Base-by-base conservation (phyloP, 2,797 vertebrate species). In the Chloroceryle inda region DNA sequence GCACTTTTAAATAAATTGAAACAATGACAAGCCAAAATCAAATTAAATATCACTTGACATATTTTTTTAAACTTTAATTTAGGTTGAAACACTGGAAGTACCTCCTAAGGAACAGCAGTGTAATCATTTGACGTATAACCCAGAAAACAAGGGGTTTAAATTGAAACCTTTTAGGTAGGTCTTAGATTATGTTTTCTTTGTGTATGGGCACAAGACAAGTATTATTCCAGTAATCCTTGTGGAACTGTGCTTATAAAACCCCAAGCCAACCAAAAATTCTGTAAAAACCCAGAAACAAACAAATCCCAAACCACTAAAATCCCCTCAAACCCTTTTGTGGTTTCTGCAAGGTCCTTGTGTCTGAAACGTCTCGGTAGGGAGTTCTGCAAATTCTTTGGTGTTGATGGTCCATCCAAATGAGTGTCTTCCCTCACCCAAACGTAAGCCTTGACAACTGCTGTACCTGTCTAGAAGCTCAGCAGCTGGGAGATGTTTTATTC, bases 371-470 rank as follows among this genome's bases (percentile, higher is more conserved):
- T 40, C 19, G 13, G 13, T 18, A 33, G 8, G 29, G 67, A 13
- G 19, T 86, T 71, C 62, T 55, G 13, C 24, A 67, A 31, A 3
- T 74, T 18, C 18, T 62, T 61, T 17, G 3, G 3, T 66, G 88
- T 69, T 38, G 37, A 10, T 73, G 12, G 15, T 20, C 11, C 27
- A 5, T 18, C 27, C 10, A 67, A 52, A 52, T 8, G 52, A 50
- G 3, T 1, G 0, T 42, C 26, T 74, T 61, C 12, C 8, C 20
- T 5, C 3, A 7, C 8, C 12, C 16, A 38, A 22, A 52, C 20
- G 8, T n/a, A 52, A 67, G 9, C 24, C 15, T 79, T 84, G 64
- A 45, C 49, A 59, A 13, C 40, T 67, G n/a, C 42, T 38, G 23
- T 58, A 24, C 8, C 12, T 37, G 38, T 14, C 18, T 23, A 18